phyloP scores from a whole-genome alignment of 2,113 vertebrate species.

The Heterotilapia buettikoferi region DNA sequence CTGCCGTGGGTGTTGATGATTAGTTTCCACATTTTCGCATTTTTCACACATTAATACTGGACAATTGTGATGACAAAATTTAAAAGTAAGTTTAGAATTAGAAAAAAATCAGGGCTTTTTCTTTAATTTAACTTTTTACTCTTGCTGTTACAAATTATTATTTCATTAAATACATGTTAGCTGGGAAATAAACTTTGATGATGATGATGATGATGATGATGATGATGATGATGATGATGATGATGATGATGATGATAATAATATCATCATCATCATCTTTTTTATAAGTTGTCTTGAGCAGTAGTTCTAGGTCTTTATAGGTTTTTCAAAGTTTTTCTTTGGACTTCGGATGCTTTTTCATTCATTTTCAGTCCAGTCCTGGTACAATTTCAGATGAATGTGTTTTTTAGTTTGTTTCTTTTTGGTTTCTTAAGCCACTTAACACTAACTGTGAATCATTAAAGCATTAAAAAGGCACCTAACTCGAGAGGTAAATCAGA shows the following conservation, averaged over 20 bases:
- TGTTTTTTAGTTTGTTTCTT: not conserved
- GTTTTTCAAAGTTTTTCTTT: not conserved
- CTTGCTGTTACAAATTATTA: not conserved
- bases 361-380: not conserved
- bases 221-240: fast-evolving
- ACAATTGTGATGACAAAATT: not conserved
- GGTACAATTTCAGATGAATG: not conserved
- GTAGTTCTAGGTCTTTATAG: not conserved
- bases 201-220: not conserved
- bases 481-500: not conserved
- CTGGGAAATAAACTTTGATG: not conserved
- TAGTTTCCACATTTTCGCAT: not conserved
- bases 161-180: not conserved
- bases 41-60: not conserved
- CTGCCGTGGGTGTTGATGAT: not conserved
- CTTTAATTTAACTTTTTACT: not conserved
- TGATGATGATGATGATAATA: no score
- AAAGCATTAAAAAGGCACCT: not conserved
- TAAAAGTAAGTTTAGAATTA: not conserved
- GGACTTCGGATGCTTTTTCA: not conserved
- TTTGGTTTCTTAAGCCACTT: not conserved
- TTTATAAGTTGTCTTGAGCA: not conserved
- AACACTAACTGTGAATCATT: not conserved
- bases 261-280: not conserved
- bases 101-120: not conserved